Percentiles rank a stretch among this genome's conserved stretches.
These are phyloP conservation scores for Drosophila serrata DNA, from an alignment of 1,140 invertebrate genomes.

Conservation along the genomic window DNA sequence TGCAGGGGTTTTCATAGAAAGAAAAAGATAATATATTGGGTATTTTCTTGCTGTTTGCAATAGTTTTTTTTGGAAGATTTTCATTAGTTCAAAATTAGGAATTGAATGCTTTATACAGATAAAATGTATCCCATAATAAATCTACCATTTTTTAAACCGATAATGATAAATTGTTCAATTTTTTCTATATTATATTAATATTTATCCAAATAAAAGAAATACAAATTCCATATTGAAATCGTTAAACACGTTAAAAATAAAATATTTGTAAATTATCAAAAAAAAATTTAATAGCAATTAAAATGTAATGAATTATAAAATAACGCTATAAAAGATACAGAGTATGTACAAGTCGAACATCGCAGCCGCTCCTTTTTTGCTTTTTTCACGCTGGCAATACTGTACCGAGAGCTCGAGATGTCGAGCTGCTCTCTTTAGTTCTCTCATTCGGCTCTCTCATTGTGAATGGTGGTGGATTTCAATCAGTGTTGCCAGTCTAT, in stretches of 20 bases:
- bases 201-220: no score
- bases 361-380: not conserved
- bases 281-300: not conserved
- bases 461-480: conserved; percentile 64
- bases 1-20: not conserved
- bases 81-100: not conserved
- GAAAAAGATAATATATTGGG: not conserved
- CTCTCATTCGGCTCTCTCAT: conserved; percentile 25
- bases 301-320: not conserved
- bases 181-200: no score
- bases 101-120: not conserved
- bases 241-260: no score
- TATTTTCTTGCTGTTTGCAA: not conserved
- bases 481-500: conserved; percentile 2
- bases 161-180: no score
- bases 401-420: conserved; percentile 7
- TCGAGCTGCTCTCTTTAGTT: conserved; percentile 1
- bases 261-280: no score
- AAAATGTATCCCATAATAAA: no score
- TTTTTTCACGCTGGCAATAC: conserved; percentile 58
- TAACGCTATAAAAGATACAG: no score
- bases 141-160: no score
- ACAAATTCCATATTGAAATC: no score
- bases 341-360: not conserved
- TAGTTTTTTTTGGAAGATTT: no score